Percentiles rank a stretch among this genome's conserved stretches.
Evolutionary conservation across 2,888 invertebrate species (phyloP).

Genomic region (Caenorhabditis drosophilae): DNA sequence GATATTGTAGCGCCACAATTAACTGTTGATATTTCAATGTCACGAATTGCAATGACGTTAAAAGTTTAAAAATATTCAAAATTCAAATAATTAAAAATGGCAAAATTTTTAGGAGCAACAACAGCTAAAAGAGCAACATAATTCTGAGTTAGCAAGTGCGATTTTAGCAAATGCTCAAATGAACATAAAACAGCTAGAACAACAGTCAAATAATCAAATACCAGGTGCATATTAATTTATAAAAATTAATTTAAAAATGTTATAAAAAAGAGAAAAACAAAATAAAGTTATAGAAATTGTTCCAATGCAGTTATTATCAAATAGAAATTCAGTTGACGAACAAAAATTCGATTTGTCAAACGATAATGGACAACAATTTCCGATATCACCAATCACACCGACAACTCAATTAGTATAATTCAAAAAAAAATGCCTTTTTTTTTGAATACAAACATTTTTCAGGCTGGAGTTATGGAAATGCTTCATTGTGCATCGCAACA

Average conservation of each 20-base stretch:
- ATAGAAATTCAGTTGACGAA: not conserved
- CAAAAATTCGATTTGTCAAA: not conserved
- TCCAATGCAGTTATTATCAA: not conserved
- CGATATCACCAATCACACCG: constrained; percentile 21
- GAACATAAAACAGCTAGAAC: constrained; percentile 15
- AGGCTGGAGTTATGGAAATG: constrained; percentile 26
- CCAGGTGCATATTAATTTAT: not conserved
- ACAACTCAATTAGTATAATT: constrained; percentile 17
- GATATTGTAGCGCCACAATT: constrained; percentile 42
- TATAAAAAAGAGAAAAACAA: not conserved
- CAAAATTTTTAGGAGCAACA: constrained; percentile 15
- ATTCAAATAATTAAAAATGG: too few relatives aligned
- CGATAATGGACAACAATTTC: not conserved
- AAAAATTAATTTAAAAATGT: not conserved
- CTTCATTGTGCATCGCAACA: constrained; percentile 12
- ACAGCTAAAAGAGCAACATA: constrained; percentile 25
- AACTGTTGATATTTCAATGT: constrained; percentile 8
- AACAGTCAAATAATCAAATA: not conserved
- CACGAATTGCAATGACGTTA: constrained; percentile 15
- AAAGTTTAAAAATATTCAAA: too few relatives aligned
- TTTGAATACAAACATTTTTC: too few relatives aligned
- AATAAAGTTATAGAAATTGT: not conserved
- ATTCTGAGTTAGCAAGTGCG: constrained; percentile 13
- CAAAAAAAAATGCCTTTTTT: too few relatives aligned
- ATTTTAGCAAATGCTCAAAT: constrained; percentile 22